Base-by-base conservation (phyloP, 2,888 invertebrate genomes). In the Argynnis bischoffii region DNA sequence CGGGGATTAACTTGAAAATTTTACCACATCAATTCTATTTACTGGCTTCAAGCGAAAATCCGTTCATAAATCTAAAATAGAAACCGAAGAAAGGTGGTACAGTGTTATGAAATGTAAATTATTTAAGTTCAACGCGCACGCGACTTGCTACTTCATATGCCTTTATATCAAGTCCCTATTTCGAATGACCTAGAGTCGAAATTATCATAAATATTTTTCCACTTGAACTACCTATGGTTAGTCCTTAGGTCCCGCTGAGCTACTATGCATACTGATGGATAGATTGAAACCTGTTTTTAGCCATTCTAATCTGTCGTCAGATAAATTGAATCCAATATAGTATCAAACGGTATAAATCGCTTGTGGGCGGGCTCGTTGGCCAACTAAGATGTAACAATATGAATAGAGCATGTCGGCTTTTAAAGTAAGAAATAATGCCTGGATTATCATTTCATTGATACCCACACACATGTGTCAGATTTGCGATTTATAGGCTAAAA, bases 251-350 rank as follows among this genome's bases (percentile, higher is more conserved):
- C 74, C 72, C 67, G 74, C 72, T 69, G 71, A n/a, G 72, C 56
- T 59, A 59, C 71, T 67, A 69, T 69, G 72, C 69, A 74, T 74
- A 74, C 68, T 72, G 71, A 75, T 74, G 64, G 35, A 41, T 41
- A 41, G 35, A 64, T 31, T 55, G 59, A 64, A 72, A 69, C 72
- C 60, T 41, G 69, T 70, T 69, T 56, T 71, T 63, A 69, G 55
- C 67, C 55, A 61, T 63, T 64, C 67, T 64, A 67, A 70, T 68
- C 64, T 71, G 63, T 66, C 64, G 26, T 41, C 48, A 64, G 63
- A 65, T 71, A 72, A 69, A 70, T 72, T 61, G 70, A 63, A 69
- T 65, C 65, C 67, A 63, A 67, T 70, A 70, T 70, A 55, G 55
- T 67, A 67, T 67, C 54, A 51, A 69, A 69, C 55, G 65, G 26